phyloP scores from a whole-genome alignment of 1,140 invertebrate genomes.

The Bactericera cockerelli region DNA sequence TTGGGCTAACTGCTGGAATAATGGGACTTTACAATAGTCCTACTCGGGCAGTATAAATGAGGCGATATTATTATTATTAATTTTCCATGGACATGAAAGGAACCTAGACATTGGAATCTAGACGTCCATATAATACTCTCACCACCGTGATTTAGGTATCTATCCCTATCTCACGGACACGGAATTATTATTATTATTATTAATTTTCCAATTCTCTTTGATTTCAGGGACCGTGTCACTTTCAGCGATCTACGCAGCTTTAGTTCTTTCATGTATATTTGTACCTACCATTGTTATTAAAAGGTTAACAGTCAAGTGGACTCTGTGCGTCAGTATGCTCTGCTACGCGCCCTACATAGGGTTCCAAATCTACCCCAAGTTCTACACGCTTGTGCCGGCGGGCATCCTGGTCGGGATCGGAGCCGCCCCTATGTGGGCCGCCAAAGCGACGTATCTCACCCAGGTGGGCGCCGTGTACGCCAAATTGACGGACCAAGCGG shows the following conservation, averaged over 20 bases:
- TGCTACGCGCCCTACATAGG: constrained; percentile 88
- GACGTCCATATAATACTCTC: too few species aligned
- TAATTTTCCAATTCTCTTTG: too few species aligned
- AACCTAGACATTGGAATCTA: too few species aligned
- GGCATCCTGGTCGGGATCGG: constrained; percentile 77
- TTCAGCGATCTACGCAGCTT: constrained; percentile 70
- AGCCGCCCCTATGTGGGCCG: constrained; percentile 90
- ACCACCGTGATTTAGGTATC: too few species aligned
- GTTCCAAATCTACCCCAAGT: constrained; percentile 78
- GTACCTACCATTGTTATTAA: constrained; percentile 78
- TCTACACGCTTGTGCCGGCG: constrained; percentile 85
- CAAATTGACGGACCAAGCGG: constrained; percentile 66
- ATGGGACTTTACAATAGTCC: too few species aligned
- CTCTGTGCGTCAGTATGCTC: constrained; percentile 74
- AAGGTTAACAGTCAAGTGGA: constrained; percentile 87
- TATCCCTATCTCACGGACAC: too few species aligned
- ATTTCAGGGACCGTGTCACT: constrained; percentile 51
- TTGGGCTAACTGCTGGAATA: too few species aligned
- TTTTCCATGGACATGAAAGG: too few species aligned
- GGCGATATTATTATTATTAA: too few species aligned
- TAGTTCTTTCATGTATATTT: constrained; percentile 84
- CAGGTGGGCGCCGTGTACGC: constrained; percentile 80
- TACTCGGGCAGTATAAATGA: too few species aligned
- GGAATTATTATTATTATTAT: too few species aligned
- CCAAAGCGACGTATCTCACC: constrained; percentile 88